Evolutionary conservation across 2,888 invertebrate genomes (phyloP).

Genomic region (Malachius bipustulatus): DNA sequence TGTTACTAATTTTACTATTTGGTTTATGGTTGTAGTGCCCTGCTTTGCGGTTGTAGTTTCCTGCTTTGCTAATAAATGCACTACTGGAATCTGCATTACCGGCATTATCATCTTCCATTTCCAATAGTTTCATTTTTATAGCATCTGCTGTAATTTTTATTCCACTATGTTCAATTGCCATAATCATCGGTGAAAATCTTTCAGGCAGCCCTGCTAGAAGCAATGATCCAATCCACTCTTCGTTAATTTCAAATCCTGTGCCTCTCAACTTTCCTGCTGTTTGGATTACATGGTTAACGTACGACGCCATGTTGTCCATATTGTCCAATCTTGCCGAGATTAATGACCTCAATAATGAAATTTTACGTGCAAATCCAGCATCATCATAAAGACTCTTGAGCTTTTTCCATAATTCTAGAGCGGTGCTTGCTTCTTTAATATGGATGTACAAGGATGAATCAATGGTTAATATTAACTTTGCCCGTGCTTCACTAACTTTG

Average conservation of each 20-base stretch:
- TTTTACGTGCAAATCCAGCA: neutral
- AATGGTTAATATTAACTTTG: constrained; percentile 6
- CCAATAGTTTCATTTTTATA: constrained; percentile 18
- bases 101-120: constrained; percentile 5
- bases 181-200: constrained; percentile 15
- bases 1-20: constrained; percentile 5
- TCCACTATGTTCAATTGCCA: constrained; percentile 19
- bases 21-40: too few species aligned
- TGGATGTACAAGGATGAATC: constrained; percentile 5
- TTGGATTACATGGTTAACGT: constrained; percentile 17
- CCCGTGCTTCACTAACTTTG: constrained; percentile 1
- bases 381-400: constrained; percentile 5
- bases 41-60: neutral
- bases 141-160: constrained; percentile 16
- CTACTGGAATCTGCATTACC: constrained; percentile 10
- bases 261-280: constrained; percentile 16
- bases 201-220: constrained; percentile 16
- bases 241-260: constrained; percentile 16
- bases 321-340: constrained; percentile 14
- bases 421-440: constrained; percentile 2
- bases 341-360: neutral
- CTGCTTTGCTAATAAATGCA: too few species aligned
- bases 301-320: constrained; percentile 15
- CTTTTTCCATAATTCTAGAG: constrained; percentile 4
- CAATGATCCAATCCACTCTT: constrained; percentile 18